Evolutionary conservation across 2,113 vertebrate genomes (phyloP).

Genomic region (Leiothrix lutea): DNA sequence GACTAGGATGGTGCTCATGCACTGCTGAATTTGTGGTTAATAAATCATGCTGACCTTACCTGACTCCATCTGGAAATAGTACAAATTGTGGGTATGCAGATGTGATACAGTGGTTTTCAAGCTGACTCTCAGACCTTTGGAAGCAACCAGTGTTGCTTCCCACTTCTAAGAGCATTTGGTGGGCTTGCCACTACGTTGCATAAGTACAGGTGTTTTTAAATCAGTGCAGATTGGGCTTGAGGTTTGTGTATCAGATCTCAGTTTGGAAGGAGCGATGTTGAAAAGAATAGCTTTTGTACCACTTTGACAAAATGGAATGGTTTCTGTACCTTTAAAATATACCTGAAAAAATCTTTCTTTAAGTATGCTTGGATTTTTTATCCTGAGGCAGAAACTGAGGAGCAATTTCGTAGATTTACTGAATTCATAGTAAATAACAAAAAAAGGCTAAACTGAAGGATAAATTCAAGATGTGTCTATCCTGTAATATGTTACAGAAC

Average conservation of each 20-base stretch:
- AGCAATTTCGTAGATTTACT: not conserved
- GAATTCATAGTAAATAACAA: not conserved
- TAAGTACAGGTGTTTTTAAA: not conserved
- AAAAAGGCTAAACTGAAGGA: not conserved
- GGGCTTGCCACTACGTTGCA: fast-evolving
- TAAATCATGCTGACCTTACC: not conserved
- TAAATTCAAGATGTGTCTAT: not conserved
- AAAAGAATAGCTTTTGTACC: not conserved
- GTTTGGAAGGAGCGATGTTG: not conserved
- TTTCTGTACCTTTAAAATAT: not conserved
- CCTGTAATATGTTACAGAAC: not conserved
- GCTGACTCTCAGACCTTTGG: not conserved
- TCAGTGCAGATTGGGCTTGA: not conserved
- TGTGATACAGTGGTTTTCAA: not conserved
- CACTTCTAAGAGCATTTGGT: not conserved
- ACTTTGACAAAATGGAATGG: not conserved
- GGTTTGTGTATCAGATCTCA: not conserved
- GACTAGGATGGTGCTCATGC: fast-evolving
- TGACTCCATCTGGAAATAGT: not conserved
- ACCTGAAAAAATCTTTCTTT: not conserved
- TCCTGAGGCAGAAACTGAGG: not conserved
- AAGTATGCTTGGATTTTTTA: not conserved
- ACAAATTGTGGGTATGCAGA: not conserved
- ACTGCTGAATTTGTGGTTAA: not conserved
- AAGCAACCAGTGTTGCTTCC: not conserved